phyloP scores from a whole-genome alignment of 2,113 vertebrate species.

The Seriola dumerili region DNA sequence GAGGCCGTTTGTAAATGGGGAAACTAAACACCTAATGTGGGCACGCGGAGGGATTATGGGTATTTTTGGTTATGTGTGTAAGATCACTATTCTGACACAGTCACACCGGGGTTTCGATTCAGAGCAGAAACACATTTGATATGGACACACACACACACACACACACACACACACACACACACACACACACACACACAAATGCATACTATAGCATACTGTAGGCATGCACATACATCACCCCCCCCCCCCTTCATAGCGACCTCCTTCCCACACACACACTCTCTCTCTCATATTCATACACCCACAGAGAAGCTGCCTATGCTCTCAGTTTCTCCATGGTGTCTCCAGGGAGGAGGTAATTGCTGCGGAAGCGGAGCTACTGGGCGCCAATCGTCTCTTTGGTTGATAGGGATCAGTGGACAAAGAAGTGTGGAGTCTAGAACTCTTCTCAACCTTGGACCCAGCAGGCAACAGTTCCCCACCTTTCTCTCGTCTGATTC shows the following conservation, averaged over 20 bases:
- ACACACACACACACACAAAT: neutral
- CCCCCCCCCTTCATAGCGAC: neutral
- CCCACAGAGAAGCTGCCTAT: slow-evolving; percentile 51
- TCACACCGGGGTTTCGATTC: slow-evolving; percentile 43
- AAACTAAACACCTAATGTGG: slow-evolving; percentile 64
- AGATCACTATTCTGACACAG: slow-evolving; percentile 49
- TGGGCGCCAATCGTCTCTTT: slow-evolving; percentile 66
- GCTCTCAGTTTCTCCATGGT: slow-evolving; percentile 50
- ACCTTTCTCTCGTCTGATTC: neutral
- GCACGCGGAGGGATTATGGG: slow-evolving; percentile 61
- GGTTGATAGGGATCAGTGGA: slow-evolving; percentile 73
- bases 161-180: neutral
- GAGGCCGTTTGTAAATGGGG: slow-evolving; percentile 28
- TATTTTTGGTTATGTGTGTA: slow-evolving; percentile 58
- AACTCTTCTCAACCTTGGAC: slow-evolving; percentile 31
- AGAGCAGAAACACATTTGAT: slow-evolving; percentile 46
- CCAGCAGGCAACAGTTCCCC: slow-evolving; percentile 10
- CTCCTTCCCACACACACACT: neutral
- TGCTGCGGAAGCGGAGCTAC: slow-evolving; percentile 73
- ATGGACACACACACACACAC: neutral
- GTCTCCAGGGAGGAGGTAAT: slow-evolving; percentile 72
- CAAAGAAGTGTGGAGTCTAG: slow-evolving; percentile 47
- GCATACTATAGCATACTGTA: neutral
- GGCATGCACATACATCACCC: neutral
- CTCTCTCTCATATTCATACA: slow-evolving; percentile 6